Evolutionary conservation across 2,797 vertebrate genomes (phyloP).

Genomic region (Spondyliosoma cantharus): DNA sequence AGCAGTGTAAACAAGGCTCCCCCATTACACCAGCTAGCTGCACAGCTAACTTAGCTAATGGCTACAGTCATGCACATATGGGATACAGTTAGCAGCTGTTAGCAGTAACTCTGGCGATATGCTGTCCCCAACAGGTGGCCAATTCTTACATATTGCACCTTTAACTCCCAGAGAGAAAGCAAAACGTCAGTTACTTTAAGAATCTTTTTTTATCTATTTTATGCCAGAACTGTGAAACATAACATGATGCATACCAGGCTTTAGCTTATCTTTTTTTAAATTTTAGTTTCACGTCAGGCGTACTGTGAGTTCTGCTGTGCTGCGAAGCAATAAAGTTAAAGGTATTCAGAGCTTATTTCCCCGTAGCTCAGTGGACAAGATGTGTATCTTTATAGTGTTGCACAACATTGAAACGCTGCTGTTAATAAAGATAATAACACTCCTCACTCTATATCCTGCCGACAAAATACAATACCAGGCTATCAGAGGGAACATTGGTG

Average conservation of each 20-base stretch:
- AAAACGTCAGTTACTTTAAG: neutral
- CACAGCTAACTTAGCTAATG: too few species aligned
- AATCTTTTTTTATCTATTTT: neutral
- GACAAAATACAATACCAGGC: slow-evolving; percentile 39
- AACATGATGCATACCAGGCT: neutral
- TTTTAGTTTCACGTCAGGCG: neutral
- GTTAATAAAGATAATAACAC: slow-evolving; percentile 39
- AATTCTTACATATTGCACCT: neutral
- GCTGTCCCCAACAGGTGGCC: too few species aligned
- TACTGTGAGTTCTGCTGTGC: neutral
- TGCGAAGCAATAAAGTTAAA: slow-evolving; percentile 1
- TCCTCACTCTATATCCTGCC: slow-evolving; percentile 30
- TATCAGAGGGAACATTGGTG: slow-evolving; percentile 13
- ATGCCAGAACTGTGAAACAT: neutral
- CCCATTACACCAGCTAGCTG: too few species aligned
- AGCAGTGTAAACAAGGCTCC: too few species aligned
- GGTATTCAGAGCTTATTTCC: neutral
- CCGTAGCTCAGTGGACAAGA: neutral
- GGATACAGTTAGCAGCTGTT: too few species aligned
- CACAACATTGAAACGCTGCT: slow-evolving; percentile 9
- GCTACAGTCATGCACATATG: too few species aligned
- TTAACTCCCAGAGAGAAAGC: neutral
- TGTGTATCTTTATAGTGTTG: neutral
- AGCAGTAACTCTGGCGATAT: too few species aligned
- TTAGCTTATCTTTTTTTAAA: neutral